These are phyloP conservation scores for Drosophila neonasuta DNA, from an alignment of 2,888 invertebrate species.

Conservation along the genomic window DNA sequence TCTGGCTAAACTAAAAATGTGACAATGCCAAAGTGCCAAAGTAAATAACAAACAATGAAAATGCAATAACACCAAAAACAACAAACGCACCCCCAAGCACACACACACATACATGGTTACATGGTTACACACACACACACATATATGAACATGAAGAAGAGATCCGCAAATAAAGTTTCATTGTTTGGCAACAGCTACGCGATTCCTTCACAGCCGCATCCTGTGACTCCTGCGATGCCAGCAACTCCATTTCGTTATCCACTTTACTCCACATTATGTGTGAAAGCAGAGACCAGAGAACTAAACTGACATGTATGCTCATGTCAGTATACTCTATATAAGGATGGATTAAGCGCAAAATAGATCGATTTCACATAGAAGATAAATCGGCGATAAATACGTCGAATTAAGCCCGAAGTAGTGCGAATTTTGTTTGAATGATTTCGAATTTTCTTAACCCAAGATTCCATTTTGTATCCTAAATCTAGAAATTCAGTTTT, in stretches of 20 bases:
- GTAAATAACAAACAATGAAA: constrained; percentile 77
- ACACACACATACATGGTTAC: background rate
- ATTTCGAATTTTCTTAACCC: too few species aligned
- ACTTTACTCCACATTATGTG: constrained; percentile 39
- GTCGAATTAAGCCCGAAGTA: too few species aligned
- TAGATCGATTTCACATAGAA: too few species aligned
- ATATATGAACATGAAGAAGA: constrained; percentile 15
- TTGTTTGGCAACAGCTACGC: constrained; percentile 63
- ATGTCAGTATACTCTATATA: background rate
- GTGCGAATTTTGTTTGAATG: too few species aligned
- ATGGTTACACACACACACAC: background rate
- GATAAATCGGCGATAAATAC: too few species aligned
- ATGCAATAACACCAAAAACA: constrained; percentile 65
- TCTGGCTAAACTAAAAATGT: constrained; percentile 70
- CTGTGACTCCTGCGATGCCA: constrained; percentile 9
- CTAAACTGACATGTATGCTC: background rate
- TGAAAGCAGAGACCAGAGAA: constrained; percentile 15
- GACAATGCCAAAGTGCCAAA: constrained; percentile 74
- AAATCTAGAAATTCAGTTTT: too few species aligned
- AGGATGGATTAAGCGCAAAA: background rate
- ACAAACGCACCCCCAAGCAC: background rate
- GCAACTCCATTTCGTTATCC: constrained; percentile 37
- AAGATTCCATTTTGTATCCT: too few species aligned
- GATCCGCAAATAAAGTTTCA: constrained; percentile 71
- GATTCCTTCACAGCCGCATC: constrained; percentile 27